These are phyloP conservation scores for Cynodonichthys magdalenae DNA, from an alignment of 2,797 vertebrate genomes.

Conservation along the genomic window DNA sequence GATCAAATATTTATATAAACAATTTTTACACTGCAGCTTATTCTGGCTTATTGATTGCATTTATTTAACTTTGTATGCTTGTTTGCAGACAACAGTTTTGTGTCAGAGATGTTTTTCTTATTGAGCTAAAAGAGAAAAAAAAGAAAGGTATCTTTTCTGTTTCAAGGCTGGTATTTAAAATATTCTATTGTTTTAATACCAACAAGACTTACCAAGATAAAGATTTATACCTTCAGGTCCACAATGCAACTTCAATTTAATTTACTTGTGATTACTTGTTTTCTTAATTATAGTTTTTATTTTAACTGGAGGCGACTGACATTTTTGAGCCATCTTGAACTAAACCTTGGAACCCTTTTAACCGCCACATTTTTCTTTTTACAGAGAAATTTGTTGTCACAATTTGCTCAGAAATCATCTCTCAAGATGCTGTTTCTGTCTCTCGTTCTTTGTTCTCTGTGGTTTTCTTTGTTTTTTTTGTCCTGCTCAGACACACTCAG, in stretches of 20 bases:
- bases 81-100: too few species aligned
- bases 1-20: too few species aligned
- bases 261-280: neutral
- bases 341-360: constrained; percentile 1
- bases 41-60: too few species aligned
- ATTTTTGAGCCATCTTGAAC: neutral
- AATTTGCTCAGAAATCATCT: neutral
- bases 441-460: constrained; percentile 3
- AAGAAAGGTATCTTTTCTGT: neutral
- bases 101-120: too few species aligned
- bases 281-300: constrained; percentile 1
- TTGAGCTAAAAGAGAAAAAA: neutral
- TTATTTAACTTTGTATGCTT: too few species aligned
- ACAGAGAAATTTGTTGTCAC: neutral
- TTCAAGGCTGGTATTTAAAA: neutral
- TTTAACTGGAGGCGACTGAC: neutral
- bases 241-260: neutral
- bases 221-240: neutral
- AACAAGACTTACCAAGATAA: neutral
- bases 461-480: constrained; percentile 14
- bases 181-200: neutral
- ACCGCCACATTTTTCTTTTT: neutral
- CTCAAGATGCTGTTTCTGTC: constrained; percentile 8
- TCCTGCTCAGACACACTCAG: constrained; percentile 35
- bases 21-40: too few species aligned